Evolutionary conservation across 2,113 vertebrate species (phyloP).

Genomic region (Saguinus midas): DNA sequence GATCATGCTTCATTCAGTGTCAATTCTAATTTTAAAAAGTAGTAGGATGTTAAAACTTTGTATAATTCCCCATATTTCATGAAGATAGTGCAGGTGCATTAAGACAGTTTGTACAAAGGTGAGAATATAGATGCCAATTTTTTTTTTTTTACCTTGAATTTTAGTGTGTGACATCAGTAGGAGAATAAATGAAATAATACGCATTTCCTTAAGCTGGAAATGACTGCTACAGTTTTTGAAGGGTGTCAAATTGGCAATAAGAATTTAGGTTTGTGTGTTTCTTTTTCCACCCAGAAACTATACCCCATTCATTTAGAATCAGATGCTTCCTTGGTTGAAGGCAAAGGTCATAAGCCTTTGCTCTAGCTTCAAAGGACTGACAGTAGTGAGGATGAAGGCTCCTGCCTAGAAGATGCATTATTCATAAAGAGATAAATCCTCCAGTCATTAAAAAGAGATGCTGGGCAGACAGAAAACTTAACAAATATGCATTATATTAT

Average conservation of each 20-base stretch:
- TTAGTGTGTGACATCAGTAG: background rate
- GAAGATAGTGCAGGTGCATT: background rate
- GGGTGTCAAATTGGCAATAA: background rate
- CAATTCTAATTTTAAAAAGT: slow-evolving; percentile 60
- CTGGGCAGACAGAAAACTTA: background rate
- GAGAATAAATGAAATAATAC: background rate
- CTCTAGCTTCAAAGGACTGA: background rate
- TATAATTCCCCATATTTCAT: slow-evolving; percentile 12
- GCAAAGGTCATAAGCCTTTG: background rate
- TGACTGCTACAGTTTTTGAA: background rate
- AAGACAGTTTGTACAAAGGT: background rate
- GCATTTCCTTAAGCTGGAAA: background rate
- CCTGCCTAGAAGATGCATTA: background rate
- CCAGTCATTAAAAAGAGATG: background rate
- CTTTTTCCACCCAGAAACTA: background rate
- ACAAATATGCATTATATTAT: background rate
- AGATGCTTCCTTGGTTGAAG: background rate
- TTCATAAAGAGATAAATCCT: background rate
- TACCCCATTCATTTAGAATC: background rate
- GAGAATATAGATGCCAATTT: background rate
- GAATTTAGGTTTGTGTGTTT: background rate
- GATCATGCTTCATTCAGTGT: slow-evolving; percentile 15
- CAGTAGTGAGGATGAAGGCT: background rate
- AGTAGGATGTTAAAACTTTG: background rate
- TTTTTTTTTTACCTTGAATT: background rate